Conservation (phyloP, 2,113 vertebrate genomes). For the Pionites leucogaster region DNA sequence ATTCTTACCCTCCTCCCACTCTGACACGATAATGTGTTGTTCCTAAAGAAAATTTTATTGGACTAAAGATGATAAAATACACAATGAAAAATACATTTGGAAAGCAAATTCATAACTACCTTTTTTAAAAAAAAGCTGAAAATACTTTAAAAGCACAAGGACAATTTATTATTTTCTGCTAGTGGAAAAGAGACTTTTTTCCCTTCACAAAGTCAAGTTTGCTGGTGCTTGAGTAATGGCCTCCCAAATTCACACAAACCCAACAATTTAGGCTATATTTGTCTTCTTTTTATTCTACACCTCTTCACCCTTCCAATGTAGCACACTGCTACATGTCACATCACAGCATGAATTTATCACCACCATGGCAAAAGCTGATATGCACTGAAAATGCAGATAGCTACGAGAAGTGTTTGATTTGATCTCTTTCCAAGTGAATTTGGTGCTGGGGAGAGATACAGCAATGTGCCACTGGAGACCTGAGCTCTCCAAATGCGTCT, state of each 20-base stretch:
- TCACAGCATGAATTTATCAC: background rate
- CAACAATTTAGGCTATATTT: constrained; percentile 18
- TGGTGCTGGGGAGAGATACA: background rate
- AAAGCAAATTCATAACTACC: constrained; percentile 66
- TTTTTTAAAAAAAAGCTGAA: background rate
- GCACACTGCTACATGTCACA: background rate
- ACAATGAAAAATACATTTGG: constrained; percentile 59
- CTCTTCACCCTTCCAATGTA: background rate
- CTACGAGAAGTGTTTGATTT: background rate
- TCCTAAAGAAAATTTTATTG: constrained; percentile 54
- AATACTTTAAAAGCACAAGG: constrained; percentile 18
- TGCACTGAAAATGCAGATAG: background rate
- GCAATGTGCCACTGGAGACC: background rate
- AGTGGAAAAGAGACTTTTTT: background rate
- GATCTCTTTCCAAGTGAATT: background rate
- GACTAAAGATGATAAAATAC: constrained; percentile 66
- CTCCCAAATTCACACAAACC: constrained; percentile 8
- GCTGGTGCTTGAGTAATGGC: constrained; percentile 58
- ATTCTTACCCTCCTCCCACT: constrained; percentile 57
- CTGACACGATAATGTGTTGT: constrained; percentile 65
- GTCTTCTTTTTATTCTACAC: background rate
- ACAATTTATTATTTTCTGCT: constrained; percentile 57
- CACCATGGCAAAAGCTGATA: background rate
- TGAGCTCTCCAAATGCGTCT: background rate
- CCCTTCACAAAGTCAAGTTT: background rate